Conservation (phyloP, 1,140 invertebrate genomes). For the Euborellia annulipes region DNA sequence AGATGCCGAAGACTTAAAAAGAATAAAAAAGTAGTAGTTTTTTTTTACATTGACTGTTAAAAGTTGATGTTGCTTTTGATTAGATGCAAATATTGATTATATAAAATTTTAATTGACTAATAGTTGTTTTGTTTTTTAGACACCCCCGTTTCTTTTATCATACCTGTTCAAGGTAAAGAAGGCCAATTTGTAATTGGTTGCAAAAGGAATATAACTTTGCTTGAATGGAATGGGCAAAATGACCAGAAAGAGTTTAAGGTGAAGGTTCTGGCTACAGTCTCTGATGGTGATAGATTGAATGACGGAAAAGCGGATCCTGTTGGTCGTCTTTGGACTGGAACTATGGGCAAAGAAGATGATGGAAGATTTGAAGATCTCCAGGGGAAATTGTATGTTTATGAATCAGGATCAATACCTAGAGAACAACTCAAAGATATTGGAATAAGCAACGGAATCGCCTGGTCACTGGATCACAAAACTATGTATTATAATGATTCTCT, state of each 20-base stretch:
- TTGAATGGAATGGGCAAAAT: slow-evolving; percentile 24
- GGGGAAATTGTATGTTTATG: slow-evolving; percentile 5
- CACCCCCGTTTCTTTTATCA: slow-evolving; percentile 22
- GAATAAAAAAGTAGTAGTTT: no score
- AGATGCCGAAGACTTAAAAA: no score
- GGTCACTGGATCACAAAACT: slow-evolving; percentile 48
- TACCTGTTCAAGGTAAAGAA: slow-evolving; percentile 23
- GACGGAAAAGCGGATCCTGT: slow-evolving; percentile 72
- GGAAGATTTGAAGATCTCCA: slow-evolving; percentile 31
- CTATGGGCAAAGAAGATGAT: slow-evolving; percentile 44
- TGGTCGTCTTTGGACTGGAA: slow-evolving; percentile 66
- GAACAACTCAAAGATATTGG: slow-evolving; percentile 26
- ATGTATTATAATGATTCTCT: slow-evolving; percentile 44
- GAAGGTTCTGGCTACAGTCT: slow-evolving; percentile 24
- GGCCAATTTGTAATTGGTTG: slow-evolving; percentile 22
- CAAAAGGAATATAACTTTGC: slow-evolving; percentile 17
- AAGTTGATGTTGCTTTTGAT: no score
- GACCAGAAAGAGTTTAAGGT: slow-evolving; percentile 15
- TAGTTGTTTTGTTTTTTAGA: no score
- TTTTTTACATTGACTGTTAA: no score
- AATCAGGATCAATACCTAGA: neutral
- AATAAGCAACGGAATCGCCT: slow-evolving; percentile 69
- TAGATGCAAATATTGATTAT: no score
- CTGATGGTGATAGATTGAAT: slow-evolving; percentile 52
- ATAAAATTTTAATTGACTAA: no score